Evolutionary conservation across 2,113 vertebrate genomes (phyloP).

Genomic region (Dermatemys mawii): DNA sequence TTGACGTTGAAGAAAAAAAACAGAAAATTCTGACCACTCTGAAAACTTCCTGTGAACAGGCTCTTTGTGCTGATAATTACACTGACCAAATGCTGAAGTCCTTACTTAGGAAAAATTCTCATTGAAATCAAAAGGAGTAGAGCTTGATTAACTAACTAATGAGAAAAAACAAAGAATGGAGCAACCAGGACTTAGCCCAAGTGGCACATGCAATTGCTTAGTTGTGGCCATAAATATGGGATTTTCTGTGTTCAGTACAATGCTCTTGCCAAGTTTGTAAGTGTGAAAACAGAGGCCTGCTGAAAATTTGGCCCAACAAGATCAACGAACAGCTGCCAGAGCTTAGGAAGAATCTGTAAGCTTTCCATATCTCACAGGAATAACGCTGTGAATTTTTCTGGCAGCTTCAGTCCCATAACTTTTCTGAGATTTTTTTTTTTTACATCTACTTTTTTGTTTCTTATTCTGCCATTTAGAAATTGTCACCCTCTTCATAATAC

Average conservation of each 20-base stretch:
- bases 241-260: background rate
- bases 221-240: background rate
- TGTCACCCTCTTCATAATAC: background rate
- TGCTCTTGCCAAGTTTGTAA: background rate
- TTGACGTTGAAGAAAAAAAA: background rate
- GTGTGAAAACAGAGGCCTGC: background rate
- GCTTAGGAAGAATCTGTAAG: background rate
- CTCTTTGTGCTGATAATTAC: rapidly evolving
- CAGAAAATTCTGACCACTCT: background rate
- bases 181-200: background rate
- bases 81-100: rapidly evolving
- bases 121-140: background rate
- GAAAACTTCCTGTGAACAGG: background rate
- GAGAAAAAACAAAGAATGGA: rapidly evolving
- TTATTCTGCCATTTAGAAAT: background rate
- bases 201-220: rapidly evolving
- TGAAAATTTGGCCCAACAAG: background rate
- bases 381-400: rapidly evolving
- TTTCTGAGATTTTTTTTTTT: background rate
- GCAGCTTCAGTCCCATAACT: background rate
- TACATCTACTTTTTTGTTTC: background rate
- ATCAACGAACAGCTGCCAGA: background rate
- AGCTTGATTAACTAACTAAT: background rate
- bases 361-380: background rate
- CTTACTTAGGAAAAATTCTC: background rate